Base-by-base conservation (phyloP, 2,797 vertebrate genomes). In the Otus scops region DNA sequence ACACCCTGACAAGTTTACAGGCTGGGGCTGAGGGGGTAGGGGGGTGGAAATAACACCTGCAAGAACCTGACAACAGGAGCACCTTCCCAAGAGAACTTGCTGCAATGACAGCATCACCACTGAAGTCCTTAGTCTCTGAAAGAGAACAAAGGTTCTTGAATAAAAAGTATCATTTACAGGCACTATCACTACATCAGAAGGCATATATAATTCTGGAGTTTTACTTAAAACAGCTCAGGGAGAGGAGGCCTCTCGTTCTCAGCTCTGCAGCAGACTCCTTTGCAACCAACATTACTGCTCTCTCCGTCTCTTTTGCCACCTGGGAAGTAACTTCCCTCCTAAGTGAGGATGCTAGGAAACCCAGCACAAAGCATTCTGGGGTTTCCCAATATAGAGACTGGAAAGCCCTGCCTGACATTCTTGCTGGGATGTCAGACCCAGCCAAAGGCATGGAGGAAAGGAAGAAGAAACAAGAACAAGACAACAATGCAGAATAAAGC, bases 71-170 rank as follows among this genome's bases (percentile, higher is more conserved):
- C 43, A 59, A 7, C 3, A 38, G 13, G 12, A 75, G 34, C 1
- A 0, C 23, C 19, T 6, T 22, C 38, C 18, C 78, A 45, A 64
- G 18, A 39, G 26, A 71, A 39, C 13, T 15, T 59, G 41, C 14
- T 0, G 63, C 13, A 6, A 9, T 36, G 36, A 48, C 36, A 24
- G 61, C 59, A 53, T 50, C 36, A 21, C 28, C 3, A 0, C 57
- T 56, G 2, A 57, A 38, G 10, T 38, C 18, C 2, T 4, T 8
- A 34, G 27, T 5, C 36, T 71, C 43, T 77, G 64, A 54, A 36
- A 70, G 22, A 50, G 32, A 95, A 53, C 32, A 51, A 56, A 51
- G 2, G 7, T 7, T 71, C 57, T 50, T 9, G 2, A 34, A 7
- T 26, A 54, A 32, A 28, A 32, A 34, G 5, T 1, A 15, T 2